A percentile compares a stretch with the other conserved stretches of the same genome.
Evolutionary conservation across 2,888 invertebrate genomes (phyloP).

Genomic region (Drosophila setosimentum): DNA sequence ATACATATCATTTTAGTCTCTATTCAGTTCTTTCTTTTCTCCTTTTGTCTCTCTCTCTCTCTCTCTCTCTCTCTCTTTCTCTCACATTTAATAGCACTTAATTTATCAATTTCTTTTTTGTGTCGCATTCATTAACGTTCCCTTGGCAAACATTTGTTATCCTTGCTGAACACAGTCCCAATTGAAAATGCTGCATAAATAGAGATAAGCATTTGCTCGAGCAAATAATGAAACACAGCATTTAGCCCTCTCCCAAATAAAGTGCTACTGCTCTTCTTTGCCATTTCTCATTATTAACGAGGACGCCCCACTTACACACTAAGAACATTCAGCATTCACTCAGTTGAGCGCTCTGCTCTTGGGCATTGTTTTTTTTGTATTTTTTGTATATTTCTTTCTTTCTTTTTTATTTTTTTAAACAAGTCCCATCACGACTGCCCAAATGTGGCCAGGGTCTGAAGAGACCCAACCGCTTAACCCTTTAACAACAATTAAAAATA

Average conservation of each 20-base stretch:
- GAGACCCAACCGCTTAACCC: conserved; percentile 62
- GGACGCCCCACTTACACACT: conserved; percentile 17
- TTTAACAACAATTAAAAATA: conserved; percentile 79
- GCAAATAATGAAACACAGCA: conserved; percentile 33
- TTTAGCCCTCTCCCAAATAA: conserved; percentile 33
- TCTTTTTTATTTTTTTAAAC: conserved; percentile 3
- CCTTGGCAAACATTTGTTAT: background rate
- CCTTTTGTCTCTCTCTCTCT: background rate
- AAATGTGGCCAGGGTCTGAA: conserved; percentile 42
- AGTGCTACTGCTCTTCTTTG: conserved; percentile 28
- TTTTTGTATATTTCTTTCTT: background rate
- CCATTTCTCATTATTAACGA: conserved; percentile 64
- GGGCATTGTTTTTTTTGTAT: conserved; percentile 6
- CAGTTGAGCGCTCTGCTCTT: conserved; percentile 14
- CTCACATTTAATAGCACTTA: background rate
- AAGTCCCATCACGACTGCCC: conserved; percentile 32
- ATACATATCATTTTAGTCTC: background rate
- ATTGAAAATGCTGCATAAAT: conserved; percentile 54
- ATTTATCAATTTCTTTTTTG: conserved; percentile 5
- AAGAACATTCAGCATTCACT: conserved; percentile 36
- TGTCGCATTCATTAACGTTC: background rate
- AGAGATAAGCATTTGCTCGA: conserved; percentile 40
- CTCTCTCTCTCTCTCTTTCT: background rate
- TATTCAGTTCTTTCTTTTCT: background rate
- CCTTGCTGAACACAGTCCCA: background rate